phyloP scores from a whole-genome alignment of 1,140 invertebrate species.

The Adelges cooleyi region DNA sequence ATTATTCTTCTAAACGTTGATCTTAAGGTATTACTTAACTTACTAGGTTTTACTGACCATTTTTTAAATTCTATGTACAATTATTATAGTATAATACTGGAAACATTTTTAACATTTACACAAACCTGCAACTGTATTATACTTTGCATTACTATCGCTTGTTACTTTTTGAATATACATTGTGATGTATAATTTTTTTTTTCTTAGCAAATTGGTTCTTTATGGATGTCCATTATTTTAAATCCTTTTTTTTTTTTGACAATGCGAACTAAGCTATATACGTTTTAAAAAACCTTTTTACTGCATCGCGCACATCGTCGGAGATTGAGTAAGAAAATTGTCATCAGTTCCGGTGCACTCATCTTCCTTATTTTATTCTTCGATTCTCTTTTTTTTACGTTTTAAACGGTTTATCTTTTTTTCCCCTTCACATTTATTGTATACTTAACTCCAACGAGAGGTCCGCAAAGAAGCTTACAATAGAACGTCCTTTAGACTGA shows the following conservation, averaged over 20 bases:
- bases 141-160: no score
- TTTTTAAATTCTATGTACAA: no score
- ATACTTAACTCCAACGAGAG: background rate
- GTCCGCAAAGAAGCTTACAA: constrained; percentile 1
- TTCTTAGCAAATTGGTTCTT: no score
- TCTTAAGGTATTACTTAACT: no score
- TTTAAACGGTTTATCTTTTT: constrained; percentile 11
- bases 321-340: constrained; percentile 24
- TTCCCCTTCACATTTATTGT: background rate
- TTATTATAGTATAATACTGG: no score
- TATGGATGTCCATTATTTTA: no score
- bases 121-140: no score
- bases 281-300: constrained; percentile 24
- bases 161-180: no score
- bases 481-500: background rate
- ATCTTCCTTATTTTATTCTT: background rate
- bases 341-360: constrained; percentile 24
- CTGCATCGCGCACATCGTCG: background rate
- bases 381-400: constrained; percentile 3
- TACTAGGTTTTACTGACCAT: no score
- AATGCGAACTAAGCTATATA: background rate
- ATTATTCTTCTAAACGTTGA: no score
- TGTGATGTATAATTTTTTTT: no score
- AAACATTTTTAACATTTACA: no score
- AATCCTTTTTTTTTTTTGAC: background rate